Conservation (phyloP, 2,113 vertebrate genomes). For the Periophthalmodon schlosseri region DNA sequence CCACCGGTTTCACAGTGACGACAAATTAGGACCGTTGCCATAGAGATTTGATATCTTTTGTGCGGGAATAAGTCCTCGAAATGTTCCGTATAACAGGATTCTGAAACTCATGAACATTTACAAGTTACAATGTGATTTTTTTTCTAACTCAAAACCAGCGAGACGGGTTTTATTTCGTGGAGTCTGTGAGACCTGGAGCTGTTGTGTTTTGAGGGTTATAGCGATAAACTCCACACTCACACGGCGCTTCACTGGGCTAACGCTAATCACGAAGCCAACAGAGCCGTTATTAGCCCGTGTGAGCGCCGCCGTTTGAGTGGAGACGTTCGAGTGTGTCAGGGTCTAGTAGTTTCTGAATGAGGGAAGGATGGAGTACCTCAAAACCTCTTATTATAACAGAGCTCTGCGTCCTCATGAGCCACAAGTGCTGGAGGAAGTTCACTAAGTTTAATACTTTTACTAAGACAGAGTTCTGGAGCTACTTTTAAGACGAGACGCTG, state of each 20-base stretch:
- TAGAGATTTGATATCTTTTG: too few species aligned
- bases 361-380: neutral
- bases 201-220: neutral
- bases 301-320: neutral
- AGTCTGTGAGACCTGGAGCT: neutral
- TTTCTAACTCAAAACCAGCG: too few species aligned
- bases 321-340: neutral
- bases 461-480: too few species aligned
- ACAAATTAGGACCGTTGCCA: too few species aligned
- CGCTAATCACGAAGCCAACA: neutral
- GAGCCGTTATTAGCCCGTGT: neutral
- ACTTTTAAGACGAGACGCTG: too few species aligned
- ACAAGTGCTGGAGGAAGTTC: neutral
- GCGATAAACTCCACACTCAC: neutral
- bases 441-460: neutral
- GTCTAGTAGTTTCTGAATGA: neutral
- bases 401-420: neutral
- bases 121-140: too few species aligned
- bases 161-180: neutral
- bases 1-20: too few species aligned
- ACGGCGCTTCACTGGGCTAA: neutral
- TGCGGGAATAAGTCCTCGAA: too few species aligned
- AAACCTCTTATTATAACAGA: neutral
- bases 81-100: too few species aligned
- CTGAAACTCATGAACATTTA: too few species aligned